A percentile compares a stretch with the other conserved stretches of the same genome.
Evolutionary conservation across 2,113 vertebrate species (phyloP).

Genomic region (Ramphastos sulfuratus): DNA sequence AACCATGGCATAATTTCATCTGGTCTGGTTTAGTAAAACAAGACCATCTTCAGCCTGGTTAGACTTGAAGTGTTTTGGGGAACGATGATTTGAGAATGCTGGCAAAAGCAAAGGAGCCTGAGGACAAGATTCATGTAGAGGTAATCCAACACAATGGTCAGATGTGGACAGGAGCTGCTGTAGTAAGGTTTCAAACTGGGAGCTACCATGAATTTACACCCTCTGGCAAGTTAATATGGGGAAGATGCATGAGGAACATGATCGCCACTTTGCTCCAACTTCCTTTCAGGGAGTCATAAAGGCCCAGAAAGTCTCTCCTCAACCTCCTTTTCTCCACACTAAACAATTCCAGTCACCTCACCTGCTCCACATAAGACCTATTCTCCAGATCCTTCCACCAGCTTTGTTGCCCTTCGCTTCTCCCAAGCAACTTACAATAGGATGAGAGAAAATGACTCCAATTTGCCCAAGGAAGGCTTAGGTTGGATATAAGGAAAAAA

Average conservation of each 20-base stretch:
- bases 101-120: neutral
- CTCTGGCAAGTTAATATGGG: neutral
- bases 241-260: neutral
- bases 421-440: too few species aligned
- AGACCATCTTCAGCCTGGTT: neutral
- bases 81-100: neutral
- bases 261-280: neutral
- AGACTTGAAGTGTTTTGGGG: neutral
- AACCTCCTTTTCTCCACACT: too few species aligned
- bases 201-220: neutral
- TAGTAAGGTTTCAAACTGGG: neutral
- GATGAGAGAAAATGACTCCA: too few species aligned
- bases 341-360: too few species aligned
- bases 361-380: too few species aligned
- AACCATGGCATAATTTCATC: accelerated
- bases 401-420: too few species aligned
- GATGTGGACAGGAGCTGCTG: neutral
- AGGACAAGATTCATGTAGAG: neutral
- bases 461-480: too few species aligned
- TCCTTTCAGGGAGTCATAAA: too few species aligned
- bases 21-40: neutral
- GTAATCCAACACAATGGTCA: accelerated
- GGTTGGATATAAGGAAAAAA: too few species aligned
- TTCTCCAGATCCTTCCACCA: too few species aligned
- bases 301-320: too few species aligned